Conservation (phyloP, 2,797 vertebrate genomes). For the Sphenodon punctatus region DNA sequence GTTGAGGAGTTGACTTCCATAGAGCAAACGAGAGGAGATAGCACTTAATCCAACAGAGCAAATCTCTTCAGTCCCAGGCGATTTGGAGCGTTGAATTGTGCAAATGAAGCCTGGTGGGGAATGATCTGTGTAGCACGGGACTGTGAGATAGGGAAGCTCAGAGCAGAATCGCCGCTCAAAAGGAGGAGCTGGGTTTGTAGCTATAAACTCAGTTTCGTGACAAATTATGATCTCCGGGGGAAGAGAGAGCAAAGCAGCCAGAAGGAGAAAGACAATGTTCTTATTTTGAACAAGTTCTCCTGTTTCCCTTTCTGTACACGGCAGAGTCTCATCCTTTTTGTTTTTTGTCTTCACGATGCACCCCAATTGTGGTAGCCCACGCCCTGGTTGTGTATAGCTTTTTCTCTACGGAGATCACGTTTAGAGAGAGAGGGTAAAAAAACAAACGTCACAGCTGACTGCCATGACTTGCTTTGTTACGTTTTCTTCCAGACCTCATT, state of each 20-base stretch:
- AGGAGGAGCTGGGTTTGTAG: constrained; percentile 6
- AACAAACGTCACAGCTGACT: too few species aligned
- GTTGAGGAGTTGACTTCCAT: not conserved
- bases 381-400: not conserved
- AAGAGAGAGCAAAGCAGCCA: not conserved
- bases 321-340: not conserved
- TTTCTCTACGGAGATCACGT: not conserved
- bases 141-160: not conserved
- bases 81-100: constrained; percentile 14
- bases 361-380: not conserved
- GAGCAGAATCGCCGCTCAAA: constrained; percentile 10
- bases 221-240: constrained; percentile 31
- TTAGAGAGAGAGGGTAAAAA: too few species aligned
- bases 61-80: constrained; percentile 11
- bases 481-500: too few species aligned
- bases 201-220: constrained; percentile 5
- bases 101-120: constrained; percentile 50
- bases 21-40: constrained; percentile 5
- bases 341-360: not conserved
- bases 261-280: not conserved
- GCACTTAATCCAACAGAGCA: not conserved
- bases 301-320: not conserved
- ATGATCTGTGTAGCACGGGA: not conserved
- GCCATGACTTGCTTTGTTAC: too few species aligned
- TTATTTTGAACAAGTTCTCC: constrained; percentile 9